Conservation (phyloP, 2,797 vertebrate species). For the Sandelia bainsii region DNA sequence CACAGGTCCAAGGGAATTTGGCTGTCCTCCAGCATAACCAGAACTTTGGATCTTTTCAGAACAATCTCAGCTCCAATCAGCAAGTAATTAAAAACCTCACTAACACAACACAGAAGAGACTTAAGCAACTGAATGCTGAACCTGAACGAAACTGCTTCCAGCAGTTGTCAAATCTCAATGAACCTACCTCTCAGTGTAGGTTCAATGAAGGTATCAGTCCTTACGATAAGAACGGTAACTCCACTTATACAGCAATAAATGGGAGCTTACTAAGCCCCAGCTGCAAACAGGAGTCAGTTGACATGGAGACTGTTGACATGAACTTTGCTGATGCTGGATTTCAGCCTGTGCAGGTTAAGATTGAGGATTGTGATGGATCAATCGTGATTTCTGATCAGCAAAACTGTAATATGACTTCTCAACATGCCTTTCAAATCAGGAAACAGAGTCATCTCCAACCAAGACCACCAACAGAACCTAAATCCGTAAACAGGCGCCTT, state of each 20-base stretch:
- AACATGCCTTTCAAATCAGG: slow-evolving; percentile 76
- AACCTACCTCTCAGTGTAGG: slow-evolving; percentile 65
- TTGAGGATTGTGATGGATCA: slow-evolving; percentile 61
- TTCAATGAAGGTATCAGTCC: slow-evolving; percentile 76
- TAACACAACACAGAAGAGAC: slow-evolving; percentile 73
- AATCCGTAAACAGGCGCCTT: slow-evolving; percentile 70
- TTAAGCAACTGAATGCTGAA: slow-evolving; percentile 69
- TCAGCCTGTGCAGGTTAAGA: slow-evolving; percentile 59
- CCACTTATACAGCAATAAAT: slow-evolving; percentile 56
- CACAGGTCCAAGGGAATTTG: slow-evolving; percentile 80
- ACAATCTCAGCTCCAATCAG: slow-evolving; percentile 77
- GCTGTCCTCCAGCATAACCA: slow-evolving; percentile 88
- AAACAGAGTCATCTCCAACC: slow-evolving; percentile 81
- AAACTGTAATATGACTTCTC: slow-evolving; percentile 76
- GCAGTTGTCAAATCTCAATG: slow-evolving; percentile 65
- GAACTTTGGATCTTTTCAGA: slow-evolving; percentile 84
- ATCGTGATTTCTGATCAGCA: slow-evolving; percentile 78
- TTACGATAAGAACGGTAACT: slow-evolving; percentile 66
- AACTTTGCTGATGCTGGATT: slow-evolving; percentile 78
- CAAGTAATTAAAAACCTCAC: slow-evolving; percentile 80
- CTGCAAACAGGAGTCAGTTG: slow-evolving; percentile 69
- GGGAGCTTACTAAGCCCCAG: slow-evolving; percentile 20
- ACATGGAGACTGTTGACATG: slow-evolving; percentile 40
- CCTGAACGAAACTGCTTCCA: slow-evolving; percentile 79
- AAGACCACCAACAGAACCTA: slow-evolving; percentile 84